Base-by-base conservation (phyloP, 2,888 invertebrate species). In the Eupithecia abbreviata region DNA sequence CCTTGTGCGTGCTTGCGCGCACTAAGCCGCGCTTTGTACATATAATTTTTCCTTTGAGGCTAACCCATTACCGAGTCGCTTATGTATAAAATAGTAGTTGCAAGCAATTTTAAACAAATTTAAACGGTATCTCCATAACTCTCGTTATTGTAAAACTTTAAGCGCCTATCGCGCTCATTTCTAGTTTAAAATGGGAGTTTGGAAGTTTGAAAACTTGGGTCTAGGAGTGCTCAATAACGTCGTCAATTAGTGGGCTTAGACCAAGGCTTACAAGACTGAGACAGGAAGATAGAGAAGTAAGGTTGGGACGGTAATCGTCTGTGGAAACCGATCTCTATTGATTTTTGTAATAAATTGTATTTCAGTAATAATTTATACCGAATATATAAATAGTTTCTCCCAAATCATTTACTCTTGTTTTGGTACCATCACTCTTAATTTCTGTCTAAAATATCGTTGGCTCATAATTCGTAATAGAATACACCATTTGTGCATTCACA, bases 151-250 rank as follows among this genome's bases (percentile, higher is more conserved):
- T 88, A 88, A 90, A 92, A 93, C 86, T 92, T 92, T 77, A 74
- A 80, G 82, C 82, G 85, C 84, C 87, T 85, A 86, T 84, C 85
- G 84, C 79, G 85, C 84, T 86, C 87, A 87, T 88, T 90, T 85
- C 85, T 90, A 90, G 91, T 93, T 92, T 12, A 62, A 93, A 93
- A 92, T 91, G 90, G 88, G 86, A 90, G 91, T 92, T 90, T 88
- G 87, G 88, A 89, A 93, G 90, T 93, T 92, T 83, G 87, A 83
- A 12, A 73, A 75, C 71, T 77, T 72, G 42, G 68, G 49, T 69
- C 51, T 65, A 55, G 84, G 85, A 90, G 90, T 86, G 88, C 88
- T 90, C 90, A 90, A 92, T 93, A 90, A 86, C 89, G 87, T 72
- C 92, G 90, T 91, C 92, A 94, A 93, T 94, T 94, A 93, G 90